Base-by-base conservation (phyloP, 2,888 invertebrate genomes). In the Drosophila testacea region DNA sequence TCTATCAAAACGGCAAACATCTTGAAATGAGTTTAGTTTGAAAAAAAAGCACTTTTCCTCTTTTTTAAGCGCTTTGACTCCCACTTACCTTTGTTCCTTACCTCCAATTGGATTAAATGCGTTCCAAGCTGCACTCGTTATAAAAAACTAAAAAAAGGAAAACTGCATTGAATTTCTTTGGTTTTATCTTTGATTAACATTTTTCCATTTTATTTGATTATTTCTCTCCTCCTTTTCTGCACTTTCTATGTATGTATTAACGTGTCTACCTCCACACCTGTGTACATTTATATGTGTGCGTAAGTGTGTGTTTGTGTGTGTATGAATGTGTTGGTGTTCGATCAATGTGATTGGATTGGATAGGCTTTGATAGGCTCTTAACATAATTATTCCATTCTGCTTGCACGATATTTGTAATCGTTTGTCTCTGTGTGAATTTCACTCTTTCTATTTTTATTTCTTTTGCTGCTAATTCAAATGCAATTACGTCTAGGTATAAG, bases 161-260 rank as follows among this genome's bases (percentile, higher is more conserved):
- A 65, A 67, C 60, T 41, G 52, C 59, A 62, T 16, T 30, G 34
- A 65, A 62, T 55, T 57, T 65, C 63, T 89, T 89, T 39, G 54
- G 71, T 70, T 75, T 69, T 65, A 61, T 72, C 76, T 85, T 85
- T 89, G 89, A 85, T 85, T 85, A 85, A 85, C 85, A 85, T 87
- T 85, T 83, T 89, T 81, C 79, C 87, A 81, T 87, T 84, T 85
- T 85, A 89, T 85, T 85, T 89, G 85, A 85, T 85, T 85, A 85
- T 87, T 85, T 84, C 88, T 81, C 77, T 87, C 81, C 73, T 72
- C 71, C 68, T 68, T 60, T 69, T 74, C 63, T 78, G 78, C 83
- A 74, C 69, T 75, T 66, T 75, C 76, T 80, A 83, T 88, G 89
- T 83, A 83, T 88, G 77, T 75, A 88, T 83, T 86, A 83, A 85